phyloP scores from a whole-genome alignment of 2,797 vertebrate genomes.

The Poeciliopsis turneri region DNA sequence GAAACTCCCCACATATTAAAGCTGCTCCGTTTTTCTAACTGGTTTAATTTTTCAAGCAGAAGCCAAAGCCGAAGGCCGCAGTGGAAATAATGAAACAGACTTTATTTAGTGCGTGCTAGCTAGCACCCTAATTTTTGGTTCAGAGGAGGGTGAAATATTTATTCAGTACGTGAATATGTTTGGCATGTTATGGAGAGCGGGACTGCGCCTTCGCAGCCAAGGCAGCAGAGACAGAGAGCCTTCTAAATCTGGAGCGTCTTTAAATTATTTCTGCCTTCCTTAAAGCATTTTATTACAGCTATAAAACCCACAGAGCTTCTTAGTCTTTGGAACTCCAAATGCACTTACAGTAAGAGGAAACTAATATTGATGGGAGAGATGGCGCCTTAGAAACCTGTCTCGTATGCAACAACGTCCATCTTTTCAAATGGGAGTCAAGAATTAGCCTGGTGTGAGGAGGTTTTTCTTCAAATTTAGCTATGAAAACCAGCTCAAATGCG shows the following conservation, averaged over 20 bases:
- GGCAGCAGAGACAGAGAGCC: not conserved
- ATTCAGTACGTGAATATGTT: not conserved
- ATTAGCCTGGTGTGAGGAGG: not conserved
- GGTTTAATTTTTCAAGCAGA: not conserved
- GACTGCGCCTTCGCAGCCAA: not conserved
- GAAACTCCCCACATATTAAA: not conserved
- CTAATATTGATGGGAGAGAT: not conserved
- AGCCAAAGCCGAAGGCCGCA: not conserved
- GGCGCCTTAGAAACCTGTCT: not conserved
- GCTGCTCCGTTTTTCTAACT: too few relatives aligned
- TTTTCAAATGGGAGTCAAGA: not conserved
- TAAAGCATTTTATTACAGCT: not conserved
- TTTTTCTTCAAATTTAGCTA: not conserved
- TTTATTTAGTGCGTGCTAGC: not conserved
- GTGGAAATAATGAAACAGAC: not conserved
- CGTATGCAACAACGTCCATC: not conserved
- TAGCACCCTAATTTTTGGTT: not conserved
- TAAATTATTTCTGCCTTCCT: not conserved
- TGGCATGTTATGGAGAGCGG: not conserved
- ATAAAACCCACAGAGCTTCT: not conserved
- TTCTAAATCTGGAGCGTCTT: not conserved
- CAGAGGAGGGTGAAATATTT: not conserved
- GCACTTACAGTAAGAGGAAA: conserved; percentile 7
- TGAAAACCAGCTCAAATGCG: too few relatives aligned
- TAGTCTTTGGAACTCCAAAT: not conserved